Base-by-base conservation (phyloP, 2,113 vertebrate species). In the Stegostoma tigrinum region DNA sequence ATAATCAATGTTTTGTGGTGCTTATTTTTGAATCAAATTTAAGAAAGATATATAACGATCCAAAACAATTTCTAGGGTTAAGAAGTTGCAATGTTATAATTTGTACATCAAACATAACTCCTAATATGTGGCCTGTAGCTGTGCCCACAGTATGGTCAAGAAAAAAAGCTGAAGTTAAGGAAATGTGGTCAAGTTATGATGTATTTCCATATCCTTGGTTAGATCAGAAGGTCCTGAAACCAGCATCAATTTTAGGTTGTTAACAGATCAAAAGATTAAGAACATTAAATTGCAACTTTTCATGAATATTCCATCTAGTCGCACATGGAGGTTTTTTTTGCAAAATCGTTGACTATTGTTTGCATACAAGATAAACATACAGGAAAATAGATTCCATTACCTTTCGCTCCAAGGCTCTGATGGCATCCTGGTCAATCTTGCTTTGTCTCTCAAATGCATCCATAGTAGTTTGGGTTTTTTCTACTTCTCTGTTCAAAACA, bases 401-500 rank as follows among this genome's bases (percentile, higher is more conserved):
- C 98, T 97, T 97, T 70, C 97, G 96, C 15, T 98, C 98, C 85
- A 98, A 96, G 95, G 96, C 96, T 95, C 97, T 96, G 5, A 98
- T 98, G 14, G 96, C 96, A 42, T 98, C 97, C 0, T 97, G 97
- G 96, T 97, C 97, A 3, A 97, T 96, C 0, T 97, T 97, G 34
- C 97, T 97, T 96, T 98, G 97, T 3, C 97, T 97, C 95, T 97
- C 96, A 91, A 98, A 97, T 78, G 98, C 97, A 0, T 96, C 94
- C 95, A 98, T 96, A 34, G 97, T 97, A 95, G 98, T 45, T 94
- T 97, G 96, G 0, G 98, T 98, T 95, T 97, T 97, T 95, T 98
- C 98, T 96, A 98, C 97, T 97, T 98, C 98, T 93, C 98, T 97
- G 90, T 98, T 98, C 96, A 98, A 98, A 95, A 98, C 98, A 0